Evolutionary conservation across 2,888 invertebrate species (phyloP), one percentile per base, ranked within the genome.

Genomic region (Brachypterus glaber): DNA sequence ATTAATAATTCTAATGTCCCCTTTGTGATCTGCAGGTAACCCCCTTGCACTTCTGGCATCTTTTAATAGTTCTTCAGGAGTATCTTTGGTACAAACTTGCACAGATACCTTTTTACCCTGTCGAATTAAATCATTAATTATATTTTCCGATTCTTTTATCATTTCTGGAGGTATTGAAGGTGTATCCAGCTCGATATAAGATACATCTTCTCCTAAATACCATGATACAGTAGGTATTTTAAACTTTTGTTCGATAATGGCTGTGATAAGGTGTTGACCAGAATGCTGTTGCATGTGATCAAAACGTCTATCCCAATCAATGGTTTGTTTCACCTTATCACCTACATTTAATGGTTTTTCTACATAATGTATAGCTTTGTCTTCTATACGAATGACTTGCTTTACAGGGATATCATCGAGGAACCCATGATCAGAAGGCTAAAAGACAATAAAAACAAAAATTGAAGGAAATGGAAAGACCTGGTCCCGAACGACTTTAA

Each of bases 211-310:
- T 0, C 88, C 89, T 0, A 88, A 68, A 79, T 83, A 86, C 88
- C 88, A 88, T 2, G 87, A 83, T 0, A 80, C 79, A 3, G 89
- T 90, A 1, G 70, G 63, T 40, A 76, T 73, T 8, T 74, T 73
- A 63, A 74, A 79, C 52, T 80, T 74, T 14, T 70, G 68, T 50
- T 86, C 82, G 21, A 86, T 72, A 32, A 89, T 63, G 1, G 88
- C 87, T 8, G 87, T 82, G 14, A 91, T 72, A 17, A 91, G 69
- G 64, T 91, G 90, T 58, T 90, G 90, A 0, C 85, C 85, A 54
- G 89, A 85, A 69, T 91, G 90, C 55, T 90, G 90, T 57, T 90
- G 90, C 90, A 90, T 91, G 56, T 90, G 86, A 59, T 90, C 89
- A 58, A 85, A 78, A 34, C 90, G 68, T 41, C 88, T 70, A 0